Percentiles rank a stretch among this genome's conserved stretches.
Conservation (phyloP, 2,888 invertebrate species). For the Tubiluchus corallicola region DNA sequence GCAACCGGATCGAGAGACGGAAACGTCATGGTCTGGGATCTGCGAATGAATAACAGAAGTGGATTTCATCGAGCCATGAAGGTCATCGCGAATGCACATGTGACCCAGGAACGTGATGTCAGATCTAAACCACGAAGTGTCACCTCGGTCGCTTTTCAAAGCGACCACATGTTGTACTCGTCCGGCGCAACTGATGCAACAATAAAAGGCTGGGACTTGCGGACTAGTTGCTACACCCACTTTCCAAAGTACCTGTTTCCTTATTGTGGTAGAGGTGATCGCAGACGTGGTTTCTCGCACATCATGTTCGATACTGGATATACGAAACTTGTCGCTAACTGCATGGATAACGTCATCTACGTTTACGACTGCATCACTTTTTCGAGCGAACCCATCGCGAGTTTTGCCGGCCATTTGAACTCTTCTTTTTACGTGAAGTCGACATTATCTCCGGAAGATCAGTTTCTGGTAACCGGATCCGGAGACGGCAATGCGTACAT, state of each 20-base stretch:
- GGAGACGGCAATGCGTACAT: slow-evolving; percentile 68
- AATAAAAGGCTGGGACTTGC: slow-evolving; percentile 69
- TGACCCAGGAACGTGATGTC: slow-evolving; percentile 16
- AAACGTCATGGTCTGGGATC: slow-evolving; percentile 67
- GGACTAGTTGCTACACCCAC: slow-evolving; percentile 52
- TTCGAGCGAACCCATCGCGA: slow-evolving; percentile 20
- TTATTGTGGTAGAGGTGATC: slow-evolving; percentile 49
- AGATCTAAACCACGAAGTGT: slow-evolving; percentile 33
- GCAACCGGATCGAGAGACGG: slow-evolving; percentile 77
- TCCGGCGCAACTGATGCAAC: slow-evolving; percentile 69
- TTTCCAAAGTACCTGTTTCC: slow-evolving; percentile 49
- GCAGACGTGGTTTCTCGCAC: slow-evolving; percentile 43
- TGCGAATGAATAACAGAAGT: slow-evolving; percentile 29
- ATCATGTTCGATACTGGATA: slow-evolving; percentile 49
- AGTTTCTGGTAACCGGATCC: slow-evolving; percentile 68
- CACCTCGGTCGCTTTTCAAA: slow-evolving; percentile 63
- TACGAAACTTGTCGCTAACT: slow-evolving; percentile 57
- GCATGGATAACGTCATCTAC: slow-evolving; percentile 68
- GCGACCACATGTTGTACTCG: slow-evolving; percentile 54
- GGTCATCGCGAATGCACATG: slow-evolving; percentile 47
- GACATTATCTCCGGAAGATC: slow-evolving; percentile 55
- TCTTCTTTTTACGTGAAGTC: slow-evolving; percentile 68
- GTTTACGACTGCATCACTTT: slow-evolving; percentile 53
- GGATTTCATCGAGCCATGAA: slow-evolving; percentile 40
- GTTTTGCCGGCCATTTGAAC: slow-evolving; percentile 47